These are phyloP conservation scores for Esperia sulphurella DNA, from an alignment of 2,888 invertebrate genomes.

Conservation along the genomic window DNA sequence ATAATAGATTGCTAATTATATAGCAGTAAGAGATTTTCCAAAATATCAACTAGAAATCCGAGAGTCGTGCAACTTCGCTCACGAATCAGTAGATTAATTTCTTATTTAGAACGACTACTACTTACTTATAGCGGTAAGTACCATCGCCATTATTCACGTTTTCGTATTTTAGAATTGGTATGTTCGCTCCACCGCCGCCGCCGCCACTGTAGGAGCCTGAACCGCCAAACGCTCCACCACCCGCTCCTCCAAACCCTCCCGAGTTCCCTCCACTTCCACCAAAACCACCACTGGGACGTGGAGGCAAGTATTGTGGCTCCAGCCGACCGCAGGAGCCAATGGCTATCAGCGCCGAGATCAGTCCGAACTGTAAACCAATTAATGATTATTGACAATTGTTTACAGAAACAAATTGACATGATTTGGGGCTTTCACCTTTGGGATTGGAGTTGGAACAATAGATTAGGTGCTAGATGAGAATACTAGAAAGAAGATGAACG, in stretches of 20 bases:
- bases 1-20: no score
- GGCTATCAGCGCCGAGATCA: constrained; percentile 48
- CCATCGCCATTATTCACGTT: constrained; percentile 83
- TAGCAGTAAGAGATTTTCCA: no score
- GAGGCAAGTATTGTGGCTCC: constrained; percentile 52
- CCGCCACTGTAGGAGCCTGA: constrained; percentile 24
- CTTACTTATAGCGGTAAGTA: constrained; percentile 81
- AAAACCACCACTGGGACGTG: constrained; percentile 34
- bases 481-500: no score
- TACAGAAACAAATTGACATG: neutral
- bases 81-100: neutral
- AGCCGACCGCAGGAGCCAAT: constrained; percentile 53
- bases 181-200: constrained; percentile 56
- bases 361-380: constrained; percentile 6
- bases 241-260: constrained; percentile 23
- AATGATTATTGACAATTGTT: neutral
- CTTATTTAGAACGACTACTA: neutral
- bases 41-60: no score
- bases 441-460: no score
- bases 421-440: no score
- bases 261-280: constrained; percentile 25
- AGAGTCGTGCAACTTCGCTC: no score
- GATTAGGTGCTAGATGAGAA: no score
- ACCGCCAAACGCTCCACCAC: constrained; percentile 19
- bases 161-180: constrained; percentile 81